Conservation (phyloP, 2,888 invertebrate genomes). For the Eumacrocentrus americanus region DNA sequence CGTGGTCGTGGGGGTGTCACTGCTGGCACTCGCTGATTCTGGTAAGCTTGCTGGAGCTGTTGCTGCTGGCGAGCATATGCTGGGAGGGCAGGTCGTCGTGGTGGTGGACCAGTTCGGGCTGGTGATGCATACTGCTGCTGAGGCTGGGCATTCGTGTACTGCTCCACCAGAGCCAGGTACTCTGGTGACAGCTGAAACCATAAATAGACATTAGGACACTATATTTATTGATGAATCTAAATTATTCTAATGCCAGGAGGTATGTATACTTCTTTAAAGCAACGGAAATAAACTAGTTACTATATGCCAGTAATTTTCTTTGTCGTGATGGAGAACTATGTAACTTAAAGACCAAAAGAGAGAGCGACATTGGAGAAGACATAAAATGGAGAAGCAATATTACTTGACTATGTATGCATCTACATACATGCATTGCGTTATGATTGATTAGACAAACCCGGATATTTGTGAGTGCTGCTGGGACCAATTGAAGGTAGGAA, state of each 20-base stretch:
- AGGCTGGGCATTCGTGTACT: conserved; percentile 48
- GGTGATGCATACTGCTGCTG: conserved; percentile 26
- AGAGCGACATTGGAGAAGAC: not conserved
- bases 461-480: conserved; percentile 11
- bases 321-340: no score
- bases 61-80: conserved; percentile 54
- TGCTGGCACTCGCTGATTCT: conserved; percentile 52
- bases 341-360: not conserved
- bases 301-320: no score
- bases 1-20: conserved; percentile 52
- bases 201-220: conserved; percentile 11
- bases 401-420: no score
- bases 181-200: conserved; percentile 56
- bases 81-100: conserved; percentile 46
- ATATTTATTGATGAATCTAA: not conserved
- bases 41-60: conserved; percentile 53
- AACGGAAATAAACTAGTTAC: no score
- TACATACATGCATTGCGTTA: not conserved
- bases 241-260: no score
- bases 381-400: not conserved
- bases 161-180: conserved; percentile 51
- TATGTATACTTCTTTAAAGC: no score
- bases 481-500: not conserved
- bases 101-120: conserved; percentile 35
- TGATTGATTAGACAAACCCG: conserved; percentile 9